These are phyloP conservation scores for Anadara kagoshimensis DNA, from an alignment of 1,140 invertebrate species.

Conservation along the genomic window DNA sequence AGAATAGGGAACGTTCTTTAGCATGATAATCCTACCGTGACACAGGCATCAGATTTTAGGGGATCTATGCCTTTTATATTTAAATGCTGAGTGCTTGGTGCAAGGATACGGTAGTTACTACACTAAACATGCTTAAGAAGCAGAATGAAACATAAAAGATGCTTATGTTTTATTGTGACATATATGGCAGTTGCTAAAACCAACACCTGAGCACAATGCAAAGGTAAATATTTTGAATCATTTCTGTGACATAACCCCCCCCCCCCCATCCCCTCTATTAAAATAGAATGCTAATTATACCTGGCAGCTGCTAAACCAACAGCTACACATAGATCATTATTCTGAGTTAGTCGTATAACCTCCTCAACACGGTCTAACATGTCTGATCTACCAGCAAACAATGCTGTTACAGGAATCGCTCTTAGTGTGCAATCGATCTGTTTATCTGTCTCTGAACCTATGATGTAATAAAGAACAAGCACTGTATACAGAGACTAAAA, in stretches of 20 bases:
- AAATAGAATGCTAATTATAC: constrained; percentile 64
- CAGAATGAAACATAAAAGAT: background rate
- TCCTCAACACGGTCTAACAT: constrained; percentile 59
- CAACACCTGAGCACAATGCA: constrained; percentile 46
- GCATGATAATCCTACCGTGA: too few species aligned
- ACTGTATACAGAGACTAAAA: too few species aligned
- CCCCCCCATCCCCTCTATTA: too few species aligned
- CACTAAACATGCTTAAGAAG: too few species aligned
- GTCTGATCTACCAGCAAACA: constrained; percentile 65
- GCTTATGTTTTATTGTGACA: too few species aligned
- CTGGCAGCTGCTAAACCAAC: constrained; percentile 60
- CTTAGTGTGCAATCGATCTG: constrained; percentile 61
- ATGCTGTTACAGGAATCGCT: constrained; percentile 59
- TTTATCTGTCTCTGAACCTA: constrained; percentile 57
- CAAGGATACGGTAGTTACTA: too few species aligned
- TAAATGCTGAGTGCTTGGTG: too few species aligned
- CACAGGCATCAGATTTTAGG: too few species aligned
- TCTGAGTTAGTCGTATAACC: constrained; percentile 57
- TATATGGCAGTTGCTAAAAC: constrained; percentile 62
- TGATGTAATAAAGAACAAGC: background rate
- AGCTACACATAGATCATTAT: constrained; percentile 50
- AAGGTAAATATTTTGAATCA: constrained; percentile 60
- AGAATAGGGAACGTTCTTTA: too few species aligned
- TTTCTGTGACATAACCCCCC: constrained; percentile 53
- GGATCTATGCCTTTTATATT: too few species aligned